Evolutionary conservation across 1,140 invertebrate genomes (phyloP).

Genomic region (Leptestheria dahalacensis): DNA sequence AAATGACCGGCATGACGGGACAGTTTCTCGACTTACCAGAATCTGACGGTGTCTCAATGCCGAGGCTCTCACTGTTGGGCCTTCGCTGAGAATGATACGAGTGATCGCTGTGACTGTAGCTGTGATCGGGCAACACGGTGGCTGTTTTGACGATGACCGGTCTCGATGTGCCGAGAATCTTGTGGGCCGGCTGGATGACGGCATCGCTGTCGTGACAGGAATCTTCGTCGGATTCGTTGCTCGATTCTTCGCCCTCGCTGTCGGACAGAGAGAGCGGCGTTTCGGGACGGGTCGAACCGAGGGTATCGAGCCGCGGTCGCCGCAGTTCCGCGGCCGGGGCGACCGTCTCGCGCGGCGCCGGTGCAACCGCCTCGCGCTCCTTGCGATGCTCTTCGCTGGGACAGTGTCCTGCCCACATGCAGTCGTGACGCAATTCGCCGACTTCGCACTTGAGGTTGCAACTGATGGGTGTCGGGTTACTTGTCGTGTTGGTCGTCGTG

Average conservation of each 20-base stretch:
- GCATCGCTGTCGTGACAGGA: conserved; percentile 27
- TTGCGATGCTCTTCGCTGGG: conserved; percentile 18
- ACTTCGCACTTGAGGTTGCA: conserved; percentile 14
- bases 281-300: conserved; percentile 12
- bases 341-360: neutral
- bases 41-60: conserved; percentile 67
- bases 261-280: conserved; percentile 14
- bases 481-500: too few species aligned
- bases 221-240: neutral
- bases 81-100: conserved; percentile 47
- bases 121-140: conserved; percentile 17
- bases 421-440: conserved; percentile 38
- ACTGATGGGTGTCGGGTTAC: neutral
- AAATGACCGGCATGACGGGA: neutral
- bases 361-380: neutral
- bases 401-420: conserved; percentile 48
- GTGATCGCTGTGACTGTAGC: conserved; percentile 39
- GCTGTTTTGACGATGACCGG: conserved; percentile 19
- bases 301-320: conserved; percentile 6
- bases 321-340: neutral
- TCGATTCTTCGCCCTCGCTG: conserved; percentile 17
- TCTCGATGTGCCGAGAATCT: too few species aligned
- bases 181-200: conserved; percentile 25
- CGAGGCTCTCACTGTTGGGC: conserved; percentile 39
- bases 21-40: conserved; percentile 48